phyloP scores from a whole-genome alignment of 2,888 invertebrate genomes.

The Cynaeus angustus region DNA sequence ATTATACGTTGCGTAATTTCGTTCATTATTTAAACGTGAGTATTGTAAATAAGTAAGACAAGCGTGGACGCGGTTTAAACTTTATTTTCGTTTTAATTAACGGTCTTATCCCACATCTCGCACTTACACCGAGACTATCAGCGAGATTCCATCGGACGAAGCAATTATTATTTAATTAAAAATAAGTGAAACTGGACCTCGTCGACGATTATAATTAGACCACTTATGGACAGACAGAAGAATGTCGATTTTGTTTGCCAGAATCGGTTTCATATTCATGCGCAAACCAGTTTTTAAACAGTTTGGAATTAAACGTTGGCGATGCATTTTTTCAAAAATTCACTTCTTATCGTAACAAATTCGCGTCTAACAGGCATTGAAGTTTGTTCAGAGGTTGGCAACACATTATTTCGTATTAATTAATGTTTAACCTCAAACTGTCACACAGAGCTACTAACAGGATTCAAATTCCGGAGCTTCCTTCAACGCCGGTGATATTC shows the following conservation, averaged over 20 bases:
- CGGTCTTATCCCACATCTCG: conserved; percentile 36
- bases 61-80: conserved; percentile 17
- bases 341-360: no score
- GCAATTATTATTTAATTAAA: conserved; percentile 41
- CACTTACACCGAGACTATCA: conserved; percentile 16
- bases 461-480: no score
- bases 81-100: conserved; percentile 37
- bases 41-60: conserved; percentile 21
- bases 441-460: no score
- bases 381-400: no score
- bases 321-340: not conserved
- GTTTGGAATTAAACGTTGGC: not conserved
- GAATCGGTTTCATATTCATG: conserved; percentile 2
- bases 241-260: conserved; percentile 4
- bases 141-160: conserved; percentile 17
- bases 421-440: no score
- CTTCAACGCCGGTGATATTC: no score
- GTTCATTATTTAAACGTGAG: conserved; percentile 33
- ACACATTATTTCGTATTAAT: no score
- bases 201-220: conserved; percentile 5
- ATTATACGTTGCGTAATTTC: conserved; percentile 37
- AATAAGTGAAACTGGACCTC: conserved; percentile 31
- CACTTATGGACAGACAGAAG: conserved; percentile 2
- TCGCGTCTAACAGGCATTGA: no score
- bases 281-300: not conserved